These are phyloP conservation scores for Caenorhabditis zanzibari DNA, from an alignment of 2,888 invertebrate species.

Conservation along the genomic window DNA sequence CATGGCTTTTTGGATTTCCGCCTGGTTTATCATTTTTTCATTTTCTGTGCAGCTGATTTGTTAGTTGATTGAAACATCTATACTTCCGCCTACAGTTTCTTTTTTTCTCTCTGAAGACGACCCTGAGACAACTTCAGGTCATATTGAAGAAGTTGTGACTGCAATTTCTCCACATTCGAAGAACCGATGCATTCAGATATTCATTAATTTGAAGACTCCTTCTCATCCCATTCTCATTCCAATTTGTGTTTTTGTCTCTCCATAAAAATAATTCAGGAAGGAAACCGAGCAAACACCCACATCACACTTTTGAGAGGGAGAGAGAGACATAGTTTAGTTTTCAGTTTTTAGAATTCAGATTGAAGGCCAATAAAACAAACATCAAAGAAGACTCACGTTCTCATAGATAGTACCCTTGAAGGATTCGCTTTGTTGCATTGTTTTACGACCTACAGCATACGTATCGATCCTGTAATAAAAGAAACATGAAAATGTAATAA, in stretches of 20 bases:
- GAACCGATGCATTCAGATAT: conserved; percentile 34
- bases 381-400: conserved; percentile 49
- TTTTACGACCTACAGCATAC: conserved; percentile 56
- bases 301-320: conserved; percentile 18
- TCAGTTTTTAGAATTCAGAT: background rate
- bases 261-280: conserved; percentile 5
- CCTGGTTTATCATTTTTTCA: too few relatives aligned
- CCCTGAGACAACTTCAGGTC: too few relatives aligned
- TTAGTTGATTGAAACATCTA: too few relatives aligned
- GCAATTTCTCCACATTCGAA: conserved; percentile 16
- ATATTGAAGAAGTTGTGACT: too few relatives aligned
- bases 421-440: conserved; percentile 55
- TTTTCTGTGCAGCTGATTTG: background rate
- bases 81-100: too few relatives aligned
- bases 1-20: background rate
- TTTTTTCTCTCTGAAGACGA: too few relatives aligned
- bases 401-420: conserved; percentile 64
- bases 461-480: conserved; percentile 54
- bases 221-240: conserved; percentile 25
- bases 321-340: too few relatives aligned
- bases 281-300: conserved; percentile 43
- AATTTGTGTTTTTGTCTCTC: conserved; percentile 21
- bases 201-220: conserved; percentile 33
- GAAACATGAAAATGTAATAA: background rate
- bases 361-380: conserved; percentile 14